These are phyloP conservation scores for Nemapogon koenigi DNA, from an alignment of 2,888 invertebrate genomes.

Conservation along the genomic window DNA sequence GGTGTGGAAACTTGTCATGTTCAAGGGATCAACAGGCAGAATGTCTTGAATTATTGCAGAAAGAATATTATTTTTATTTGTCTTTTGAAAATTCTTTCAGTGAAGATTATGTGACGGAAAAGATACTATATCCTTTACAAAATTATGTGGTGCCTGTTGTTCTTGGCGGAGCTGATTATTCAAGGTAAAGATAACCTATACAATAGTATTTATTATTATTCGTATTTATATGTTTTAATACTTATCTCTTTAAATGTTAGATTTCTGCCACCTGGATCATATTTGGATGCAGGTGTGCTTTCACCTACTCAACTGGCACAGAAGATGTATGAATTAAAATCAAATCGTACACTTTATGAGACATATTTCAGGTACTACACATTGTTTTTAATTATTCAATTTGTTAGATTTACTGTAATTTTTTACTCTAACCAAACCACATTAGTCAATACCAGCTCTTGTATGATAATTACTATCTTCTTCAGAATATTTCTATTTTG, in stretches of 20 bases:
- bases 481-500: no score
- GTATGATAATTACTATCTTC: no score
- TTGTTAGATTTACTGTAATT: no score
- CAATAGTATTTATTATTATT: no score
- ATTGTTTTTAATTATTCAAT: no score
- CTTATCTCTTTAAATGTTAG: slow-evolving; percentile 20
- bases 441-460: no score
- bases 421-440: no score
- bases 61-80: slow-evolving; percentile 45
- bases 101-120: slow-evolving; percentile 46
- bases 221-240: neutral
- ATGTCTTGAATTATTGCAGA: slow-evolving; percentile 29
- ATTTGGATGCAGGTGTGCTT: slow-evolving; percentile 30
- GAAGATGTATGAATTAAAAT: slow-evolving; percentile 28
- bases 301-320: slow-evolving; percentile 25
- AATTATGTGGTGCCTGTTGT: slow-evolving; percentile 71
- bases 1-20: slow-evolving; percentile 34
- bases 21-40: slow-evolving; percentile 29
- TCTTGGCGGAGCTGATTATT: slow-evolving; percentile 73
- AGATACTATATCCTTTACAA: slow-evolving; percentile 43
- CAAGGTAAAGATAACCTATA: slow-evolving; percentile 26
- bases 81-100: slow-evolving; percentile 40
- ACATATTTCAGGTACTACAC: slow-evolving; percentile 41
- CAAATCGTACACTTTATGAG: slow-evolving; percentile 24
- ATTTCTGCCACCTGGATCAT: slow-evolving; percentile 41